A percentile compares a stretch with the other conserved stretches of the same genome.
These are phyloP conservation scores for Melolontha melolontha DNA, from an alignment of 2,888 invertebrate species.

Conservation along the genomic window DNA sequence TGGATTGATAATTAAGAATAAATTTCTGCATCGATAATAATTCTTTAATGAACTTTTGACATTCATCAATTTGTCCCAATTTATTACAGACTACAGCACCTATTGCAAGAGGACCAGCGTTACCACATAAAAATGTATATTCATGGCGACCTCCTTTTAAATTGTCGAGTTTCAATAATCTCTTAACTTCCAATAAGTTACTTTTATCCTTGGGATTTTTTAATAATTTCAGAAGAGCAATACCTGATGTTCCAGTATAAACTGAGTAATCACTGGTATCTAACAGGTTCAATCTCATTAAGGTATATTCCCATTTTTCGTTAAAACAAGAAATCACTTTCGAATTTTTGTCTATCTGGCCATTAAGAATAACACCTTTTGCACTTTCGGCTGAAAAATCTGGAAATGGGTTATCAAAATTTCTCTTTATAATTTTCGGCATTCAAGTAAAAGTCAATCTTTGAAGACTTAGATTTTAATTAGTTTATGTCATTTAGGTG, in stretches of 20 bases:
- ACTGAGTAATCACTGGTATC: conserved; percentile 73
- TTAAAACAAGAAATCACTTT: conserved; percentile 61
- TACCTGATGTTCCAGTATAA: conserved; percentile 82
- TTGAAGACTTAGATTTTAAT: too few relatives aligned
- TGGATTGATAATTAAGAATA: conserved; percentile 67
- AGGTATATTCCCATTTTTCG: conserved; percentile 65
- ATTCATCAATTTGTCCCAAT: conserved; percentile 69
- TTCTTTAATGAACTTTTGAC: conserved; percentile 68
- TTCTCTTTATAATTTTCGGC: conserved; percentile 43
- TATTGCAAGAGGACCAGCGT: conserved; percentile 75
- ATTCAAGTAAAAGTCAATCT: conserved; percentile 11
- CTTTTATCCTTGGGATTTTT: conserved; percentile 55
- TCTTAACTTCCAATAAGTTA: conserved; percentile 61
- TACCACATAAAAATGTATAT: conserved; percentile 76
- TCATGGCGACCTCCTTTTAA: conserved; percentile 66
- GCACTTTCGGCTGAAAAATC: conserved; percentile 64
- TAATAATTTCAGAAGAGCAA: conserved; percentile 75
- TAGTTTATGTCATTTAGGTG: too few relatives aligned
- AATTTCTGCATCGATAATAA: conserved; percentile 68
- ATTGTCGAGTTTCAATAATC: conserved; percentile 65
- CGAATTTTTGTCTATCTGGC: conserved; percentile 65
- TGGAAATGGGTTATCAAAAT: conserved; percentile 67
- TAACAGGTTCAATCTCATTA: conserved; percentile 62
- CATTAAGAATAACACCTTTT: conserved; percentile 61
- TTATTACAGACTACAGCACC: conserved; percentile 71